These are phyloP conservation scores for Teleogryllus occipitalis DNA, from an alignment of 1,140 invertebrate genomes.

Conservation along the genomic window DNA sequence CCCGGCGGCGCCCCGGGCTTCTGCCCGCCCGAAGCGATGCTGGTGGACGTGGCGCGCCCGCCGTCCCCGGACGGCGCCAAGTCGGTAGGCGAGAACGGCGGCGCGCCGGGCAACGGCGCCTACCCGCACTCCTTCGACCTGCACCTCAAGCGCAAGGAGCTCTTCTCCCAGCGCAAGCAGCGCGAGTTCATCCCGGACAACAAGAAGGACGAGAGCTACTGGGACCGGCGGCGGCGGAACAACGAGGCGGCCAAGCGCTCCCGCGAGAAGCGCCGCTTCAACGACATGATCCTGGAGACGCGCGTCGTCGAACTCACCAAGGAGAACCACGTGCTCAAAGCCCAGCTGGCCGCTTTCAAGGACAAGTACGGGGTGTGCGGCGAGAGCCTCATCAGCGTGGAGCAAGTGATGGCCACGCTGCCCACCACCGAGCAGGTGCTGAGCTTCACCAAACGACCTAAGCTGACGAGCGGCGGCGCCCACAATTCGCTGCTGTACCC, in stretches of 20 bases:
- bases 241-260: slow-evolving; percentile 94
- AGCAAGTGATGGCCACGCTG: slow-evolving; percentile 75
- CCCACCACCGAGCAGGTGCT: slow-evolving; percentile 75
- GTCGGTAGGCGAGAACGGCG: slow-evolving; percentile 16
- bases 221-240: slow-evolving; percentile 88
- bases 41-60: background rate
- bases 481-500: slow-evolving; percentile 45
- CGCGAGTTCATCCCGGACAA: slow-evolving; percentile 94
- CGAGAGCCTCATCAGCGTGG: slow-evolving; percentile 73
- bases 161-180: slow-evolving; percentile 83
- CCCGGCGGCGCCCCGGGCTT: background rate
- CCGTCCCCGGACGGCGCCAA: background rate
- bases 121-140: slow-evolving; percentile 40
- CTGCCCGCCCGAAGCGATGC: too few species aligned
- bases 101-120: slow-evolving; percentile 22
- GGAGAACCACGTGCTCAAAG: slow-evolving; percentile 87
- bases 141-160: slow-evolving; percentile 54
- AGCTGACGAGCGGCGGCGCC: slow-evolving; percentile 42
- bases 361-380: slow-evolving; percentile 89
- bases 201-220: slow-evolving; percentile 95
- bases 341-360: slow-evolving; percentile 84
- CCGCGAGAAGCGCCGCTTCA: slow-evolving; percentile 88
- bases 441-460: slow-evolving; percentile 69
- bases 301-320: slow-evolving; percentile 88
- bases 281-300: slow-evolving; percentile 94